phyloP scores from a whole-genome alignment of 2,113 vertebrate species.

The Cyanoliseus patagonus region DNA sequence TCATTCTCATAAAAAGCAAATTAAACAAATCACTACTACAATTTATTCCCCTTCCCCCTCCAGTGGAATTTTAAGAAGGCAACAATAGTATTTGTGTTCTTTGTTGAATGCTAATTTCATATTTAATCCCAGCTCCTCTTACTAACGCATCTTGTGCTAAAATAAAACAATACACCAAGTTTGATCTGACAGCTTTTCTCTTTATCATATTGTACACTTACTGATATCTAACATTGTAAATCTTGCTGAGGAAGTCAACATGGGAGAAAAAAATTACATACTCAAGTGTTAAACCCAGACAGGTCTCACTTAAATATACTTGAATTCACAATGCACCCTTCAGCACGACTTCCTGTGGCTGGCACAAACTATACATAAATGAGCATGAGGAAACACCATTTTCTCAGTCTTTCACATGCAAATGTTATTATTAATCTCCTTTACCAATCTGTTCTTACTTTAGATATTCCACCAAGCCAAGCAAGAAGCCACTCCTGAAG shows the following conservation, averaged over 20 bases:
- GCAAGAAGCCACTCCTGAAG: not conserved
- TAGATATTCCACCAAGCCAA: not conserved
- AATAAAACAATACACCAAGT: not conserved
- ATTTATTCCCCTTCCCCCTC: not conserved
- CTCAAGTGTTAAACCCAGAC: not conserved
- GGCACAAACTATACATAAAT: accelerated
- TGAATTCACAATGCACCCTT: not conserved
- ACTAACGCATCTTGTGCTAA: not conserved
- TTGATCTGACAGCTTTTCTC: not conserved
- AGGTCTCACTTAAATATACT: not conserved
- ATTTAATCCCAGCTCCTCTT: not conserved
- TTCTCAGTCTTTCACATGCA: not conserved
- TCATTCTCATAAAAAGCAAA: not conserved
- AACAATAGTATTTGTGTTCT: not conserved
- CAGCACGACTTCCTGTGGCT: not conserved
- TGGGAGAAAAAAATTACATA: not conserved
- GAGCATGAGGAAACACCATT: not conserved
- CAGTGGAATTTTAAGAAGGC: not conserved
- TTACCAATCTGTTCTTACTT: not conserved
- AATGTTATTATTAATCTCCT: not conserved
- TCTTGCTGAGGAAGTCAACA: not conserved
- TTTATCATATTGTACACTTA: accelerated
- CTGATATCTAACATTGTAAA: not conserved
- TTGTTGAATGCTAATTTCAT: not conserved
- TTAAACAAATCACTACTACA: not conserved